Evolutionary conservation across 2,797 vertebrate species (phyloP).

Genomic region (Pipistrellus nathusii): DNA sequence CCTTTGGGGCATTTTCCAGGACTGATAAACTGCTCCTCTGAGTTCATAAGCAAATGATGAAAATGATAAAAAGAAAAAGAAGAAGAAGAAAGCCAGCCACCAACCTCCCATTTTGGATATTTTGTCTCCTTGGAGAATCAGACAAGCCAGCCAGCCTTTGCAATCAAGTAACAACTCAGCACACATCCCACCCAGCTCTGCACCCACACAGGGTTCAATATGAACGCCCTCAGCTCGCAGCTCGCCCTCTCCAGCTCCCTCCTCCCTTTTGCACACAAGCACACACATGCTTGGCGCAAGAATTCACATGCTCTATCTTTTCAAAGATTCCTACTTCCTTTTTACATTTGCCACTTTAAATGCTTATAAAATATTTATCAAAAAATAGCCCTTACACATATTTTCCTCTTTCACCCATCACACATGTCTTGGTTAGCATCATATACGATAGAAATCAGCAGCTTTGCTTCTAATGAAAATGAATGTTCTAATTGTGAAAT

Average conservation of each 20-base stretch:
- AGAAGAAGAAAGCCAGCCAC: constrained; percentile 58
- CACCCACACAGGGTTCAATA: not conserved
- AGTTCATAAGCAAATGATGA: constrained; percentile 77
- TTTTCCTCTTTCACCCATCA: not conserved
- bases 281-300: constrained; percentile 44
- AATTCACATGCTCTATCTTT: constrained; percentile 51
- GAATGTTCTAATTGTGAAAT: constrained; percentile 65
- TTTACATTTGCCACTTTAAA: constrained; percentile 39
- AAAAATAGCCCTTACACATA: not conserved
- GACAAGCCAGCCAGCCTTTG: constrained; percentile 48
- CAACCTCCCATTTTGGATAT: constrained; percentile 58
- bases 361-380: constrained; percentile 54
- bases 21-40: constrained; percentile 77
- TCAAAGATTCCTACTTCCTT: constrained; percentile 33
- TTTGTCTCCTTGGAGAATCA: constrained; percentile 69
- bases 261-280: constrained; percentile 54
- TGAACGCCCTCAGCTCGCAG: constrained; percentile 4
- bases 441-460: constrained; percentile 54
- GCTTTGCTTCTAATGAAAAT: constrained; percentile 62
- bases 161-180: not conserved
- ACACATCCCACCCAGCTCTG: constrained; percentile 9
- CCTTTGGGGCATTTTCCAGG: constrained; percentile 77
- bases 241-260: not conserved
- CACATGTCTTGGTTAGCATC: constrained; percentile 39
- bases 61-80: constrained; percentile 64